Evolutionary conservation across 2,797 vertebrate genomes (phyloP), one percentile per base, ranked within the genome.

Genomic region (Crenuchus spilurus): DNA sequence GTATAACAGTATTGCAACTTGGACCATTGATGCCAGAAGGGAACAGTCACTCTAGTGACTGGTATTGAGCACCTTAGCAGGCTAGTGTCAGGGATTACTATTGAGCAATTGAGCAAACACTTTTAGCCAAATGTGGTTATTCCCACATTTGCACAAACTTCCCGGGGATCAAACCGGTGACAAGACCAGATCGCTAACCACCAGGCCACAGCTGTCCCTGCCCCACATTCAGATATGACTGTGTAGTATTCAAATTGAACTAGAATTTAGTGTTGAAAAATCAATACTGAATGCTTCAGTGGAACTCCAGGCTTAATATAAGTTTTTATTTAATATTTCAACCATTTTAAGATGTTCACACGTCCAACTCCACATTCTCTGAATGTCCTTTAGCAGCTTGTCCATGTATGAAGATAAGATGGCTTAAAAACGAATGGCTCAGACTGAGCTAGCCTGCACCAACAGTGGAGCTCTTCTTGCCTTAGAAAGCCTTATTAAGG

Each of bases 401-500:
- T n/a, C n/a, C n/a, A n/a, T n/a, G 33, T 33, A 41, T 49, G 16
- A 9, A 41, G 54, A 67, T 60, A 66, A 76, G 70, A 13, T 55
- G 28, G 28, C 41, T 70, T 16, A 16, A 49, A 28, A 44, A 3
- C 24, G 64, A 42, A 70, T 20, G 42, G 22, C 39, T 70, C 37
- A 42, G 24, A n/a, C 52, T 31, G 58, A 58, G 41, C 41, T 52
- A 65, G 41, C 39, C 22, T 54, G 22, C 33, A 57, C 39, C 31
- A 22, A 64, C 41, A 30, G 67, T 16, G 2, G 58, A 63, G 48
- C 41, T 44, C 10, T 31, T 30, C 4, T 22, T 20, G 49, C 41
- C 37, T 28, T 49, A 58, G 55, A 46, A 37, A 55, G 4, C 20
- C 51, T 74, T 64, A 71, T 71, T 51, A 57, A 75, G 37, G 16